Evolutionary conservation across 1,140 invertebrate species (phyloP).

Genomic region (Dendrolimus punctatus): DNA sequence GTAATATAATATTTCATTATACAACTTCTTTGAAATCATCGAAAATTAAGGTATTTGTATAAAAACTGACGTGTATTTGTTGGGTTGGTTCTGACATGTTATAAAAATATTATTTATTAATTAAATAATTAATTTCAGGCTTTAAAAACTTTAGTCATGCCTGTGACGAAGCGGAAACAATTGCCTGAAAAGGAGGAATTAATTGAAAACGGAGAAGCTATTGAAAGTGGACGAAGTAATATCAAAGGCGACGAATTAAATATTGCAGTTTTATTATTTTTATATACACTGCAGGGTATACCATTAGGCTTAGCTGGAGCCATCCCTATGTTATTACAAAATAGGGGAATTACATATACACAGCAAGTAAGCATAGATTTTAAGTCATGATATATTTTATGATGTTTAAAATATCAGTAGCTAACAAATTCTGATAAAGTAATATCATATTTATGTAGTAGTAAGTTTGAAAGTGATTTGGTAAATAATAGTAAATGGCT

Average conservation of each 20-base stretch:
- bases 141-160: constrained; percentile 41
- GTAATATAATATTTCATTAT: background rate
- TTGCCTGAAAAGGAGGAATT: constrained; percentile 49
- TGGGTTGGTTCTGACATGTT: constrained; percentile 19
- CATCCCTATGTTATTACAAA: constrained; percentile 96
- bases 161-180: constrained; percentile 54
- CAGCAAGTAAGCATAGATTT: constrained; percentile 69
- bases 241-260: constrained; percentile 82
- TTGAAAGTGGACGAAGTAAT: constrained; percentile 61
- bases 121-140: constrained; percentile 31
- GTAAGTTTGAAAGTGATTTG: too few species aligned
- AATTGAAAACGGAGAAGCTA: constrained; percentile 53
- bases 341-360: constrained; percentile 90
- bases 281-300: constrained; percentile 97
- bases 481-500: too few species aligned
- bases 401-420: too few species aligned
- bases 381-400: too few species aligned
- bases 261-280: constrained; percentile 89
- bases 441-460: too few species aligned
- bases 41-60: constrained; percentile 36
- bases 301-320: constrained; percentile 94
- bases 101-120: constrained; percentile 11
- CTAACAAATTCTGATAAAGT: too few species aligned
- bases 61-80: constrained; percentile 33
- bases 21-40: constrained; percentile 6